Percentiles rank a stretch among this genome's conserved stretches.
phyloP scores from a whole-genome alignment of 2,113 vertebrate species.

The Canis aureus region DNA sequence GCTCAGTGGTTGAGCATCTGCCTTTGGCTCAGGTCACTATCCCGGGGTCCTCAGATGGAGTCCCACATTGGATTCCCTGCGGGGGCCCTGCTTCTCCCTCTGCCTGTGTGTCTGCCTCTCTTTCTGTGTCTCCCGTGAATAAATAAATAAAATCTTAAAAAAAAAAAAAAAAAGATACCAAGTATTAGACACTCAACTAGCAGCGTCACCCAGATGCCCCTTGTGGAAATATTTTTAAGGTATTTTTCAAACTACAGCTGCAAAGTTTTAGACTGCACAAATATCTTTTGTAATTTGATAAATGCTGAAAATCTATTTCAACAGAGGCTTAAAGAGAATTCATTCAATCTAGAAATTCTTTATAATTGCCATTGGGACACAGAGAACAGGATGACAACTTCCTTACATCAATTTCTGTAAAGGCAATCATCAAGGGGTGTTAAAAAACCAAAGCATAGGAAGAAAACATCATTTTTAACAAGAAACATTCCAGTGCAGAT shows the following conservation, averaged over 20 bases:
- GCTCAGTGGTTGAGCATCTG: too few relatives aligned
- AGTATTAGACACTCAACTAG: neutral
- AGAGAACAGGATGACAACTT: constrained; percentile 8
- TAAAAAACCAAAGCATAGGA: constrained; percentile 7
- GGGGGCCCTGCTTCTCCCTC: too few relatives aligned
- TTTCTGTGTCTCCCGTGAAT: too few relatives aligned
- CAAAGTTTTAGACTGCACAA: neutral
- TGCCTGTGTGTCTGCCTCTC: too few relatives aligned
- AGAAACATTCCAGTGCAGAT: neutral
- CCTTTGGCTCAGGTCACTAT: too few relatives aligned
- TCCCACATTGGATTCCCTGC: too few relatives aligned
- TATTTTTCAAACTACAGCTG: neutral
- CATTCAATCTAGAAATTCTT: neutral
- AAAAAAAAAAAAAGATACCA: neutral
- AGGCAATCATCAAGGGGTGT: neutral
- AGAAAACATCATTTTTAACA: constrained; percentile 35
- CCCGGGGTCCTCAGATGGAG: too few relatives aligned
- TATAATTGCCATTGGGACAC: neutral
- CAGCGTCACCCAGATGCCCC: neutral
- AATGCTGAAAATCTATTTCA: constrained; percentile 44
- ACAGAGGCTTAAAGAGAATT: neutral
- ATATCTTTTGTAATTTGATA: constrained; percentile 21
- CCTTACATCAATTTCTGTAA: constrained; percentile 32
- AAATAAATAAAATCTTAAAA: too few relatives aligned
- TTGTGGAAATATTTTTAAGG: neutral